These are phyloP conservation scores for Formicarius rufipectus DNA, from an alignment of 2,113 vertebrate genomes.

Conservation along the genomic window DNA sequence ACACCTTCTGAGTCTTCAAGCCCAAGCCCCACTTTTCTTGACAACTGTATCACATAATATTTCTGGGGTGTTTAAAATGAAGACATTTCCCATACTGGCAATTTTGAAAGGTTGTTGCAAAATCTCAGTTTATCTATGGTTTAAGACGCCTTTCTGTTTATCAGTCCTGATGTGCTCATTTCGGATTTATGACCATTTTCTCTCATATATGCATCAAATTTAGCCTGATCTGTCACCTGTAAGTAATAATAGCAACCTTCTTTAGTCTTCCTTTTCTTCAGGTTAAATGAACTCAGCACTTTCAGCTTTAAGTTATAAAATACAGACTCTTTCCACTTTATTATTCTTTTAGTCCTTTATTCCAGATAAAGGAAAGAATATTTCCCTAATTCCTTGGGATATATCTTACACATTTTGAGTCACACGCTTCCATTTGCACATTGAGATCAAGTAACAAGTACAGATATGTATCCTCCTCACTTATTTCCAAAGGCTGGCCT, in stretches of 20 bases:
- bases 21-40: not conserved
- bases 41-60: not conserved
- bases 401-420: not conserved
- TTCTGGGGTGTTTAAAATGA: not conserved
- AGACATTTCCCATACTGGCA: not conserved
- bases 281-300: not conserved
- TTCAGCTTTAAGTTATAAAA: not conserved
- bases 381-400: not conserved
- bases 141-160: not conserved
- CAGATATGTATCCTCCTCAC: not conserved
- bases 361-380: not conserved
- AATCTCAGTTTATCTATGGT: not conserved
- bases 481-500: not conserved
- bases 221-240: not conserved
- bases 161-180: not conserved
- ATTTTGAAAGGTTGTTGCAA: not conserved
- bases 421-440: not conserved
- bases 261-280: not conserved
- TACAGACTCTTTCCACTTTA: not conserved
- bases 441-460: not conserved
- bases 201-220: not conserved
- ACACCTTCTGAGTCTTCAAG: not conserved
- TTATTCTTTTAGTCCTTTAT: not conserved
- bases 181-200: not conserved
- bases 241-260: not conserved